Base-by-base conservation (phyloP, 2,888 invertebrate genomes). In the Meteorus colon region DNA sequence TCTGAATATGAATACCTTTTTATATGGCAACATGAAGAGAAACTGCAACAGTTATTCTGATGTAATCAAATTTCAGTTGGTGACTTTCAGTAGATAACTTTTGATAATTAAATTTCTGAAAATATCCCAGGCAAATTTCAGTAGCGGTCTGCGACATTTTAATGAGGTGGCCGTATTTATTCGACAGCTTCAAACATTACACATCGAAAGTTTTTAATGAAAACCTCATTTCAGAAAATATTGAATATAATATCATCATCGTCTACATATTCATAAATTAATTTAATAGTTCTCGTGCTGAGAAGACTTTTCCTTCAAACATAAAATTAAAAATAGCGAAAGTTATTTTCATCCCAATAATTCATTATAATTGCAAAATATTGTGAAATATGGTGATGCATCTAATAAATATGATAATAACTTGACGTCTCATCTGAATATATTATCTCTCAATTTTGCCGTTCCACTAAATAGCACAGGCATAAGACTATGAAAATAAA, bases 331-430 rank as follows among this genome's bases (percentile, higher is more conserved):
- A 6, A 19, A 55, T 55, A 5, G 45, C 4, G 8, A 4, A 19
- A 55, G 8, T 19, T 55, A 55, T 55, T 55, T 55, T n/a, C n/a
- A 55, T 55, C n/a, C 10, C 8, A 55, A 55, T 19, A 8, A n/a
- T 48, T 77, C 67, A 77, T 70, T 77, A 74, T 74, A 77, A 79
- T 77, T 79, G 77, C 71, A 79, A 79, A 79, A 78, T 69, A 77
- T 69, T 62, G 34, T 69, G 72, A 65, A 76, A 79, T 79, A 79
- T 79, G 79, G 67, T 77, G 74, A 79, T 79, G 74, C 66, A 79
- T 77, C 62, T 76, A 72, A 77, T 79, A 77, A 79, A 78, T 79
- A 79, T 79, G 79, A 74, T 77, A 72, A 79, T 65, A 67, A 77
- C 12, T 5, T 5, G 14, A 29, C 4, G 34, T 3, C 2, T n/a